Percentiles rank a stretch among this genome's conserved stretches.
These are phyloP conservation scores for Phragmatobia fuliginosa DNA, from an alignment of 2,888 invertebrate species.

Conservation along the genomic window DNA sequence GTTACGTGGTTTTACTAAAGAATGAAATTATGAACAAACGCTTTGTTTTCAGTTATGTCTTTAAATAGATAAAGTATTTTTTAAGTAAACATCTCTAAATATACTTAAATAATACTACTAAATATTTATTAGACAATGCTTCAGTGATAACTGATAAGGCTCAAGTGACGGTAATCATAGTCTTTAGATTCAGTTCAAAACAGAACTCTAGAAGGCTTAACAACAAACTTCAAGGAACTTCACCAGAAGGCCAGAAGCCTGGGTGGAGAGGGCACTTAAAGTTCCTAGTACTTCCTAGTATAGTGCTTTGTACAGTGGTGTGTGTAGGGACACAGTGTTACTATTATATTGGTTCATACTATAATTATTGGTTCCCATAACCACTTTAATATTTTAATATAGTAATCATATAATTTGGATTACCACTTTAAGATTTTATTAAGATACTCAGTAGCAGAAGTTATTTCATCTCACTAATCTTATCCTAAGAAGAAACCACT, in stretches of 20 bases:
- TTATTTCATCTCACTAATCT: too few relatives aligned
- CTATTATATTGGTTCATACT: too few relatives aligned
- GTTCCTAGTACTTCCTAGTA: slow-evolving; percentile 6
- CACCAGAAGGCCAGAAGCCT: slow-evolving; percentile 10
- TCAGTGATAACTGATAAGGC: neutral
- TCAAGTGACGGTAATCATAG: slow-evolving; percentile 5
- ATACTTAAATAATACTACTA: neutral
- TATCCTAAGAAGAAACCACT: too few relatives aligned
- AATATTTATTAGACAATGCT: neutral
- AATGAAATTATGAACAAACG: slow-evolving; percentile 26
- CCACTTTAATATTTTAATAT: too few relatives aligned
- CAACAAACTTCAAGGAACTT: slow-evolving; percentile 13
- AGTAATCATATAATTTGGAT: too few relatives aligned
- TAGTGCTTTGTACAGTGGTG: slow-evolving; percentile 1
- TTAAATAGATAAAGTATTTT: slow-evolving; percentile 41
- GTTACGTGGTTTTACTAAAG: slow-evolving; percentile 2
- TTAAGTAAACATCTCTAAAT: slow-evolving; percentile 19
- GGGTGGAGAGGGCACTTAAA: slow-evolving; percentile 11
- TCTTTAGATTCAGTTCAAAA: slow-evolving; percentile 11
- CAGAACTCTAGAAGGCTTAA: slow-evolving; percentile 8
- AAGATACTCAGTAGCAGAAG: too few relatives aligned
- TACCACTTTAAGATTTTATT: neutral
- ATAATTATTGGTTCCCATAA: too few relatives aligned
- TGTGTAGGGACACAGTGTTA: neutral
- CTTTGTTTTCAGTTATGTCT: slow-evolving; percentile 37